phyloP scores from a whole-genome alignment of 2,797 vertebrate genomes.

The Spondyliosoma cantharus region DNA sequence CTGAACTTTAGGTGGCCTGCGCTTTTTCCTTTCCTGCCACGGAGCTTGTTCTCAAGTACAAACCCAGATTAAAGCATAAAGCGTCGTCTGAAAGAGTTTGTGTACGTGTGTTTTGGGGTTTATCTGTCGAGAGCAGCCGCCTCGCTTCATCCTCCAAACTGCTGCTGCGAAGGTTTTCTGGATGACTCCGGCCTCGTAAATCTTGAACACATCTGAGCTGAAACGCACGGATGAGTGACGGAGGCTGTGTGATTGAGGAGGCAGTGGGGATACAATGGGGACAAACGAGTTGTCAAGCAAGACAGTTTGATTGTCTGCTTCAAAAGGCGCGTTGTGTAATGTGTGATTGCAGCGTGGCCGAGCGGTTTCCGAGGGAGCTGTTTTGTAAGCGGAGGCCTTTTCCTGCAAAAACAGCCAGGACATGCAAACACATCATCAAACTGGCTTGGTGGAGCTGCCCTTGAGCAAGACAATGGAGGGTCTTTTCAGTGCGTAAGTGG shows the following conservation, averaged over 20 bases:
- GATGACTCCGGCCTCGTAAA: conserved; percentile 19
- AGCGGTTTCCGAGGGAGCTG: conserved; percentile 3
- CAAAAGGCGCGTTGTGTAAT: conserved; percentile 25
- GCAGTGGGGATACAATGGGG: conserved; percentile 28
- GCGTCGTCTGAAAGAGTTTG: conserved; percentile 6
- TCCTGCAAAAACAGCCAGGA: neutral
- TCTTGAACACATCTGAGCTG: conserved; percentile 21
- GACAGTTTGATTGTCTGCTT: conserved; percentile 45
- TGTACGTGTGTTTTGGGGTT: conserved; percentile 16
- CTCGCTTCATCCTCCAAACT: conserved; percentile 39
- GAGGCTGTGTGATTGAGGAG: conserved; percentile 39
- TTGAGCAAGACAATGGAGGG: conserved; percentile 39
- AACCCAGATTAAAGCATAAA: conserved; percentile 61
- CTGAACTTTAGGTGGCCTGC: conserved; percentile 51
- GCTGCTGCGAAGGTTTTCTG: conserved; percentile 20
- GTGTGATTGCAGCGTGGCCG: conserved; percentile 27
- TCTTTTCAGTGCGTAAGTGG: conserved; percentile 5
- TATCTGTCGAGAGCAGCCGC: conserved; percentile 50
- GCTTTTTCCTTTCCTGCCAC: conserved; percentile 30
- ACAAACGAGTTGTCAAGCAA: conserved; percentile 47
- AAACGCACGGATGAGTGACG: conserved; percentile 31
- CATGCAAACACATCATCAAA: conserved; percentile 21
- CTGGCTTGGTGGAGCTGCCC: conserved; percentile 22
- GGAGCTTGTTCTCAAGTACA: conserved; percentile 44
- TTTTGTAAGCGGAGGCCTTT: conserved; percentile 12